Evolutionary conservation across 2,113 vertebrate genomes (phyloP), one percentile per base, ranked within the genome.

Genomic region (Corydoras sp.): DNA sequence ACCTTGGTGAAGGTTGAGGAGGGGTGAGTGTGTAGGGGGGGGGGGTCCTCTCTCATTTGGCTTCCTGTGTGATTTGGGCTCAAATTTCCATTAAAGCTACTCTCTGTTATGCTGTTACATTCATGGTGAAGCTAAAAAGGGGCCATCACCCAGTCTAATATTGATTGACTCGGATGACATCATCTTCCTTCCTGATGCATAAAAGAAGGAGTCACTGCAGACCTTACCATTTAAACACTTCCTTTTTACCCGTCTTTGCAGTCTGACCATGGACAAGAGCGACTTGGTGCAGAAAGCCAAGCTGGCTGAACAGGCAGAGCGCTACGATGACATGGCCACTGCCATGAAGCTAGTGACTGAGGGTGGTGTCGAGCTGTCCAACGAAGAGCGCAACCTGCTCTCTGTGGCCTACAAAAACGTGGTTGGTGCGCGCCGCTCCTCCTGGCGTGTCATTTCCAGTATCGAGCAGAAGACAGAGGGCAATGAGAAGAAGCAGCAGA

Each of bases 241-340:
- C n/a, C 51, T 78, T 65, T 18, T 43, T 5, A 49, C 9, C 48
- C 18, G 30, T 64, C 7, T 50, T 60, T 15, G 4, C 84, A 90
- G 86, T 77, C 76, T 86, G 88, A 88, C 92, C 83, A 99, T 98
- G 97, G 95, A 97, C 87, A 99, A 97, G 88, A 93, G 89, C 79
- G 96, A 98, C 83, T 91, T 98, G 91, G 95, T 99, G 77, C 95
- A 98, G 93, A 98, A 98, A 84, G 96, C 96, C 84, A 99, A 98
- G 68, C 92, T 99, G 7, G 93, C 96, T 0, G 96, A 99, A 79
- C 97, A 99, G 91, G 95, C 96, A 0, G 96, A 98, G 89, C 97
- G 95, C 80, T 99, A 98, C 0, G 97, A 98, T 75, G 97, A 99
- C 75, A 99, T 99, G 97, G 95, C 96, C 13, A 85, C 92, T 14